Base-by-base conservation (phyloP, 2,113 vertebrate genomes). In the Ailuropoda melanoleuca region DNA sequence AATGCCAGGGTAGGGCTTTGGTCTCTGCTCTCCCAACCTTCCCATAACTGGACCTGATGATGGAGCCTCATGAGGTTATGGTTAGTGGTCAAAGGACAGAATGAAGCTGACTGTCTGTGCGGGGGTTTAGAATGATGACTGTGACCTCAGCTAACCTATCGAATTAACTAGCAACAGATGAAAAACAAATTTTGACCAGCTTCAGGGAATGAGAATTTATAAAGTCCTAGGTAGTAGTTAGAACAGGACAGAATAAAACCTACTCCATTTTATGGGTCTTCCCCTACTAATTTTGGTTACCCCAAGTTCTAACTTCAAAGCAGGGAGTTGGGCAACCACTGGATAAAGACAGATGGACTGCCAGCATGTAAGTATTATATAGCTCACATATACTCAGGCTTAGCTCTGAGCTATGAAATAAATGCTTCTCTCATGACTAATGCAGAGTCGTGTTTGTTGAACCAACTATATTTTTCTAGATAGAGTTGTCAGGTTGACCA, bases 151-250 rank as follows among this genome's bases (percentile, higher is more conserved):
- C 66, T 74, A 56, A 43, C 87, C 87, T 90, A 85, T 77, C 39
- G 39, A 94, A 84, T 91, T 86, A 95, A 97, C 90, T 56, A 92
- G 77, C 60, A 96, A 60, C 80, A 95, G 83, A 97, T 85, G 92
- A 95, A 70, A 97, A 93, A 56, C 60, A 95, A 85, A 80, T 80
- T 96, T 94, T 90, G 50, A 77, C n/a, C 66, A 50, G 48, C 24
- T 97, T 96, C 37, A 90, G 62, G 81, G 62, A 96, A 80, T 89
- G 88, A 92, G 60, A 87, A 81, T 93, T 96, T 87, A 84, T 75
- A 75, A 95, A 60, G 14, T 31, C 14, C 37, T 60, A 21, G 90
- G 39, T 78, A 90, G 68, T 94, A 90, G 60, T 80, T 96, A 94
- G 60, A 90, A 48, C 15, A 86, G 34, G 50, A 88, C 8, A 29